Evolutionary conservation across 2,888 invertebrate genomes (phyloP), one percentile per base, ranked within the genome.

Genomic region (Hanleya hanleyi): DNA sequence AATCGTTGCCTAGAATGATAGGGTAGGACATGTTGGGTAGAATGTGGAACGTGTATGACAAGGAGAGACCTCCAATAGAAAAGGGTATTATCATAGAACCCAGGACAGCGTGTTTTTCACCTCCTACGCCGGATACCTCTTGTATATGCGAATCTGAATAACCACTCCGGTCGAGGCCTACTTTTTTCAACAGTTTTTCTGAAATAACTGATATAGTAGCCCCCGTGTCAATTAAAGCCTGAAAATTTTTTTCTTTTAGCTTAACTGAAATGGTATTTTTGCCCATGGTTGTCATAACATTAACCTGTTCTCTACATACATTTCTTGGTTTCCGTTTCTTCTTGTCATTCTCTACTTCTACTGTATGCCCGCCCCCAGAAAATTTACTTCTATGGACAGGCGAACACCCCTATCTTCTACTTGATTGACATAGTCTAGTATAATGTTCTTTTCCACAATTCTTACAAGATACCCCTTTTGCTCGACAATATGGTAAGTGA

Each of bases 301-400:
- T 57, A 57, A 26, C 57, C 1, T 2, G 22, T 29, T 29, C 26
- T 57, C 32, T 32, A 57, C 3, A 4, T 26, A 26, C 29, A 15
- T n/a, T n/a, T n/a, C 29, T 57, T 57, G 57, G 32, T 57, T 57
- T 57, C 29, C 57, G 22, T 57, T 57, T 57, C 26, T 32, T 9
- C 57, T 4, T 51, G 51, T 22, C 51, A 22, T 22, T 51, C 22
- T 26, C 51, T n/a, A 12, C 26, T n/a, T 51, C 51, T 51, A 51
- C 51, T n/a, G 51, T 51, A 51, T 51, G 51, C 51, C 51, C 51
- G 51, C 51, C 51, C 51, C 12, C 22, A 51, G 51, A 51, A 26
- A 26, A 7, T 7, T 51, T 51, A 51, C 22, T 22, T 51, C 51
- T 51, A 6, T 51, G 51, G 51, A 51, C 51, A 26, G 22, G 51